Evolutionary conservation across 53 echinoderm and acorn worm genomes (phyloP).

Genomic region (Holothuria leucospilota): DNA sequence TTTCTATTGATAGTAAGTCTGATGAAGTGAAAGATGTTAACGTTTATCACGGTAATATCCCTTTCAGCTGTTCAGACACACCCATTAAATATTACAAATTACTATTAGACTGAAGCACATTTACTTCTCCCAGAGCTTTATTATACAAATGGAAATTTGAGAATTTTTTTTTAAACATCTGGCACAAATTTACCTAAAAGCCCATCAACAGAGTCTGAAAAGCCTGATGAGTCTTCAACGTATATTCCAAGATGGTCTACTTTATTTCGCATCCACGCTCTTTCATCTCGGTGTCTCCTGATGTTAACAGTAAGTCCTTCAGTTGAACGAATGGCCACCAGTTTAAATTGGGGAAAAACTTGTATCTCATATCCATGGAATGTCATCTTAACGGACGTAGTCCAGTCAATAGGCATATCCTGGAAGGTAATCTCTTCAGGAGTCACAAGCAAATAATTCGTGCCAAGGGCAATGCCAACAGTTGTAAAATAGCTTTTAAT

Average conservation of each 20-base stretch:
- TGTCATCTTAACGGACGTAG: not conserved
- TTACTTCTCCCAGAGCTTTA: no score
- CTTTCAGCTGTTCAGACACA: no score
- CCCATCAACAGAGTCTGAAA: not conserved
- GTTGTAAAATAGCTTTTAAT: constrained; percentile 2
- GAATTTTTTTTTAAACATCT: no score
- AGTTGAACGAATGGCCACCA: not conserved
- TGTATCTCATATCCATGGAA: not conserved
- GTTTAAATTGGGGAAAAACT: not conserved
- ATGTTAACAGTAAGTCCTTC: not conserved
- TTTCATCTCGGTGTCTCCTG: constrained; percentile 9
- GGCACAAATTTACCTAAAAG: not conserved
- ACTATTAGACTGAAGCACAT: no score
- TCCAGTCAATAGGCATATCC: constrained; percentile 7
- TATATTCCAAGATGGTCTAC: constrained; percentile 31
- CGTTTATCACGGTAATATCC: no score
- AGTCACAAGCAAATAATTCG: not conserved
- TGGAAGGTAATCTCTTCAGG: not conserved
- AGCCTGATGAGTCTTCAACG: constrained; percentile 10
- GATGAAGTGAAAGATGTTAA: no score
- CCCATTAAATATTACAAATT: no score
- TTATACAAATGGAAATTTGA: no score
- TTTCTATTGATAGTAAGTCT: no score
- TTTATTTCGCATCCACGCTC: not conserved
- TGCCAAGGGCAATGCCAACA: constrained; percentile 6